phyloP scores from a whole-genome alignment of 2,113 vertebrate species.

The Okapia johnstoni region DNA sequence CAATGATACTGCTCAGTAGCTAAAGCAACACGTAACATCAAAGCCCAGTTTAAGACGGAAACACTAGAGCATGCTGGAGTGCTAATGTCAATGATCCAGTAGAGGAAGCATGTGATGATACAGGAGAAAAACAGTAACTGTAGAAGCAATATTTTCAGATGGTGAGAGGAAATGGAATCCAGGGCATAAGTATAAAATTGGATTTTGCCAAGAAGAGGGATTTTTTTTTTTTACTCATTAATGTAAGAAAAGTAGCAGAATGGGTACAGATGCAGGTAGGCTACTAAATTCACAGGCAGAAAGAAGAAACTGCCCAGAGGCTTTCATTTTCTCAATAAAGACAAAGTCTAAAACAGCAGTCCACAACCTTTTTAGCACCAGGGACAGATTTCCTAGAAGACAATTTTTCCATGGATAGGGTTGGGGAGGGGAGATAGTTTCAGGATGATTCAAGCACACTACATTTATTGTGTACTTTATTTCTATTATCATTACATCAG shows the following conservation, averaged over 20 bases:
- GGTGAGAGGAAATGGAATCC: neutral
- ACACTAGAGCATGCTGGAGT: neutral
- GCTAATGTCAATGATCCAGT: neutral
- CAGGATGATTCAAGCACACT: neutral
- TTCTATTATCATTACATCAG: neutral
- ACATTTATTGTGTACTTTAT: neutral
- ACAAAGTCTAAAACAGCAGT: neutral
- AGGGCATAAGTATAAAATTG: neutral
- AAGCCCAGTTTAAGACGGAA: neutral
- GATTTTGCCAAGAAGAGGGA: neutral
- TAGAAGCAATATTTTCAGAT: neutral
- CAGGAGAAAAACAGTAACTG: neutral
- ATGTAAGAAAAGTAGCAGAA: neutral
- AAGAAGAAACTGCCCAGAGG: neutral
- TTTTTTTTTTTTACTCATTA: neutral
- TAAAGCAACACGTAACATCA: neutral
- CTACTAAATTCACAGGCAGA: neutral
- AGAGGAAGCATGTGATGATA: neutral
- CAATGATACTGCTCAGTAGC: neutral
- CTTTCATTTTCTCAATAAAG: slow-evolving; percentile 7
- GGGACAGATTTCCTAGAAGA: neutral
- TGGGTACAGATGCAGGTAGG: neutral
- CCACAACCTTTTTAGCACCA: neutral
- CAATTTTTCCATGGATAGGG: neutral
- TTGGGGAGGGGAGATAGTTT: neutral